Evolutionary conservation across 2,113 vertebrate genomes (phyloP), one percentile per base, ranked within the genome.

Genomic region (Hydrolagus affinis): DNA sequence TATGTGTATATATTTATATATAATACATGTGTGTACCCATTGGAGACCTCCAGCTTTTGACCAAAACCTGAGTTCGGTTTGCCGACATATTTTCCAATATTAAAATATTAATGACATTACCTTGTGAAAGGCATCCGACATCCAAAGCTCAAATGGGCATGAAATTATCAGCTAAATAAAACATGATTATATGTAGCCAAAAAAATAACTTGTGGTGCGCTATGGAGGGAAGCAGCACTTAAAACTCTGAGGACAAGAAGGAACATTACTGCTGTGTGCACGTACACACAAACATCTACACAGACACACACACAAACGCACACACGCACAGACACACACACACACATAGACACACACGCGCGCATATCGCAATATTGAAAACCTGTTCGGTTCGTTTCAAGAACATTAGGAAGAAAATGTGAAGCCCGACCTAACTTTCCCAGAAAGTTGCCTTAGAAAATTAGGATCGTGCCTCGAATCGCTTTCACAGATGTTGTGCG

Each of bases 141-240:
- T 83, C 62, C 28, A 15, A 83, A 66, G 78, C 66, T 83, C 78
- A 83, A 66, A 83, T 19, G 62, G 66, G 15, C 78, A 68, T 66
- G 62, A 83, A 80, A 83, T 68, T 83, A 83, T 14, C 78, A 83
- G 66, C 25, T 68, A 25, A 83, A 83, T 83, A 83, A 83, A 83
- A 83, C 78, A 83, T 83, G 78, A 83, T 66, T 83, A 44, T 44
- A 44, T 44, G 28, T 8, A n/a, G n/a, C n/a, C n/a, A n/a, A n/a
- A 66, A 78, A 66, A 66, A 30, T 32, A 66, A 83, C 64, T 83
- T 66, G 23, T 83, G 62, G 62, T 28, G 66, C 32, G 23, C 17
- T 28, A 66, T 66, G 28, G 32, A 83, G 28, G 62, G 59, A 60
- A 68, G 11, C 6, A 28, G 77, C 3, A 80, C 12, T 25, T 9